Conservation (phyloP, 2,797 vertebrate species). For the Sandelia bainsii region DNA sequence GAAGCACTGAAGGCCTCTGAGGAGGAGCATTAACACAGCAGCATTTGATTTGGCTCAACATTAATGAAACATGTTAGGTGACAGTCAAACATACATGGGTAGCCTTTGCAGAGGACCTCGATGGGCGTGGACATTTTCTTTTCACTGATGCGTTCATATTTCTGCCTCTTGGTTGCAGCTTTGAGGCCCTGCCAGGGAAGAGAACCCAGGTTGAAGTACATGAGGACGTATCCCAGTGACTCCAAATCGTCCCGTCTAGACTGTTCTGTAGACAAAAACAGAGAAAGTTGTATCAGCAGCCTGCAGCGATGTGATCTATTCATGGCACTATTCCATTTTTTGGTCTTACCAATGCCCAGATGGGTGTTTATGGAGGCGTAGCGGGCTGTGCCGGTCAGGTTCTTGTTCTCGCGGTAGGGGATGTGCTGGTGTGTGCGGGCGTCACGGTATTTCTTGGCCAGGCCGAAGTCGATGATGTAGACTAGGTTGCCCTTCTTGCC, state of each 20-base stretch:
- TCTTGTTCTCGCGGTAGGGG: slow-evolving; percentile 98
- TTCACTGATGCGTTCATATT: slow-evolving; percentile 97
- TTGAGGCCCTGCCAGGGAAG: slow-evolving; percentile 98
- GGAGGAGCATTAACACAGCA: background rate
- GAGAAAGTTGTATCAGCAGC: background rate
- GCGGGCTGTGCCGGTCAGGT: slow-evolving; percentile 95
- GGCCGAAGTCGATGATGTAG: slow-evolving; percentile 97
- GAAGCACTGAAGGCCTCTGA: background rate
- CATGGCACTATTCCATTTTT: too few species aligned
- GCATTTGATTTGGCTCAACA: background rate
- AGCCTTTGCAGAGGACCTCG: slow-evolving; percentile 95
- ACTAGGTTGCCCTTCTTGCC: slow-evolving; percentile 98
- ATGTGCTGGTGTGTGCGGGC: slow-evolving; percentile 98
- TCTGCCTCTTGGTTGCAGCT: slow-evolving; percentile 97
- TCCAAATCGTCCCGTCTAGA: slow-evolving; percentile 96
- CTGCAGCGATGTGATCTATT: rapidly evolving
- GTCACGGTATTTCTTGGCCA: slow-evolving; percentile 97
- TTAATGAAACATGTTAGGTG: background rate
- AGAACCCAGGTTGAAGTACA: slow-evolving; percentile 98
- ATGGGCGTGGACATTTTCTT: slow-evolving; percentile 99
- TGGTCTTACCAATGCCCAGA: slow-evolving; percentile 91
- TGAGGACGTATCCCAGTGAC: slow-evolving; percentile 96
- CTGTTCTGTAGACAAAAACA: slow-evolving; percentile 85
- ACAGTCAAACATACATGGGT: slow-evolving; percentile 66
- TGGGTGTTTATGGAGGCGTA: slow-evolving; percentile 99